These are phyloP conservation scores for Neofelis nebulosa DNA, from an alignment of 2,113 vertebrate genomes.

Conservation along the genomic window DNA sequence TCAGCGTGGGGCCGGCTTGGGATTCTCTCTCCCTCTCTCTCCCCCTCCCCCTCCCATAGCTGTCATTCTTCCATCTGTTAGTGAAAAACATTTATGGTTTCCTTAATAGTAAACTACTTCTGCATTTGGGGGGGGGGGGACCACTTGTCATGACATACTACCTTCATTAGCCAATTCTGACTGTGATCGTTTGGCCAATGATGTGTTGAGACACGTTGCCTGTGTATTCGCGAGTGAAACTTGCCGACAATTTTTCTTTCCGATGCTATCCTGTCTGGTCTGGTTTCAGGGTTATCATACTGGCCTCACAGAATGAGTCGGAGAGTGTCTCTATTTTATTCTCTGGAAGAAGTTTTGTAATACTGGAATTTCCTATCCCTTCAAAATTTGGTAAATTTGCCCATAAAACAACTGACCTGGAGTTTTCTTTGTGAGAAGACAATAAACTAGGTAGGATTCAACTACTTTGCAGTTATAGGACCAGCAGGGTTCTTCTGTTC, in stretches of 20 bases:
- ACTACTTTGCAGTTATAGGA: background rate
- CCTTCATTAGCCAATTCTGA: background rate
- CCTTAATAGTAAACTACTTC: background rate
- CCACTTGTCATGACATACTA: background rate
- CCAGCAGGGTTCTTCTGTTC: background rate
- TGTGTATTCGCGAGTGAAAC: background rate
- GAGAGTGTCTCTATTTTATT: background rate
- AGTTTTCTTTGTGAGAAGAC: background rate
- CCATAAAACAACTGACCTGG: background rate
- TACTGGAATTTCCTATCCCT: background rate
- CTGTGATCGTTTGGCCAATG: background rate
- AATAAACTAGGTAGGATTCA: background rate
- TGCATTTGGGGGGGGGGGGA: too few species aligned
- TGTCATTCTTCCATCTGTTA: background rate
- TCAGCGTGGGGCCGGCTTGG: too few species aligned
- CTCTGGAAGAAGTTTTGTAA: background rate
- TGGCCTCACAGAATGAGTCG: background rate
- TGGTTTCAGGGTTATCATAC: background rate
- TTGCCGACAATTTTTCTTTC: background rate
- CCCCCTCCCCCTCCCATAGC: too few species aligned
- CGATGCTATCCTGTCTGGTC: background rate
- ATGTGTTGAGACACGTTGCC: background rate
- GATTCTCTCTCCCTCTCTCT: too few species aligned
- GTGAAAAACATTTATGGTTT: background rate
- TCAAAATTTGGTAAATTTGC: background rate